Conservation (phyloP, 2,113 vertebrate species). For the Alces alces region DNA sequence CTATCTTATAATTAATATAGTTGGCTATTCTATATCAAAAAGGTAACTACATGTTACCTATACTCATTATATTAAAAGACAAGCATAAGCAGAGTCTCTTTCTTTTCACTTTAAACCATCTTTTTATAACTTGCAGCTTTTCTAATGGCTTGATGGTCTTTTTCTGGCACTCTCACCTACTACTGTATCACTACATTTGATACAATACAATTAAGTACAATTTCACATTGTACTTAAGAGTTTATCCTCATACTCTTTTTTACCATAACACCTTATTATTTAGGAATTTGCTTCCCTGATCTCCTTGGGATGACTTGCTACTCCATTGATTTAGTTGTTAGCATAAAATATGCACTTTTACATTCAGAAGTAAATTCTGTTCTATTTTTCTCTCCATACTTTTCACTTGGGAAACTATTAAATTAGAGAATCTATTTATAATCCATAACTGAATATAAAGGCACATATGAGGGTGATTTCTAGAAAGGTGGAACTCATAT, state of each 20-base stretch:
- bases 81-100: not conserved
- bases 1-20: not conserved
- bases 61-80: not conserved
- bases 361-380: constrained; percentile 28
- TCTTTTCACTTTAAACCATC: not conserved
- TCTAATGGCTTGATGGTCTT: not conserved
- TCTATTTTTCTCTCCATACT: not conserved
- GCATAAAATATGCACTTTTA: not conserved
- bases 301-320: not conserved
- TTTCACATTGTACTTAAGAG: not conserved
- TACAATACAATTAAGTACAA: not conserved
- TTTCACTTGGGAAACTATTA: constrained; percentile 41
- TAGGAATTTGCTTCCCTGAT: constrained; percentile 12
- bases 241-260: not conserved
- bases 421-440: constrained; percentile 36
- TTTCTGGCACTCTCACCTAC: not conserved
- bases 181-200: not conserved
- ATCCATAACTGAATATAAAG: constrained; percentile 21
- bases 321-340: not conserved
- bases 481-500: not conserved
- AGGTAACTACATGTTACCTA: not conserved
- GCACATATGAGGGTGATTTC: not conserved
- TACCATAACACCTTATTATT: not conserved
- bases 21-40: not conserved
- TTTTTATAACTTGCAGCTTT: constrained; percentile 23